A percentile compares a stretch with the other conserved stretches of the same genome.
Conservation (phyloP, 2,888 invertebrate genomes). For the Lycia hirtaria region DNA sequence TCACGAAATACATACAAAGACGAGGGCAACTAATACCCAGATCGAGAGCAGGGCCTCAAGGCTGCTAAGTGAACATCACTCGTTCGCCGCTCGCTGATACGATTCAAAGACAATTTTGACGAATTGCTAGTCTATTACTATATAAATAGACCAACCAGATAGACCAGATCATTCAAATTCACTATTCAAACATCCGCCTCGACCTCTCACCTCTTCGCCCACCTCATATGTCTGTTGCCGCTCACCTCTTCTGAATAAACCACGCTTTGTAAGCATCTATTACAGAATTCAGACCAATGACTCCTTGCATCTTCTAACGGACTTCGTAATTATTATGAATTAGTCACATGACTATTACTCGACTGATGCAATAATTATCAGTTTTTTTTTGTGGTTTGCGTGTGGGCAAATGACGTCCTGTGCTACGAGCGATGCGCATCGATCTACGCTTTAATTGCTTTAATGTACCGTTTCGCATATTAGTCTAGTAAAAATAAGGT, state of each 20-base stretch:
- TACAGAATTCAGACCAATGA: slow-evolving; percentile 22
- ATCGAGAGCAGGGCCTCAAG: no score
- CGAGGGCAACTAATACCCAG: no score
- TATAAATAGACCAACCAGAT: neutral
- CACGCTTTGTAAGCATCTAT: slow-evolving; percentile 21
- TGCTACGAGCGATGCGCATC: slow-evolving; percentile 13
- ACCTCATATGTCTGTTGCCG: no score
- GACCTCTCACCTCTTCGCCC: no score
- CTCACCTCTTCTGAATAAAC: no score
- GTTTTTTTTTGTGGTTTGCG: slow-evolving; percentile 30
- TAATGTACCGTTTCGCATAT: slow-evolving; percentile 31
- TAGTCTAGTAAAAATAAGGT: no score
- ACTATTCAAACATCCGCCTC: no score
- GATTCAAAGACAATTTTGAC: neutral
- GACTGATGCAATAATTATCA: slow-evolving; percentile 42
- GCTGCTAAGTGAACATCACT: no score
- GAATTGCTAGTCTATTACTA: neutral
- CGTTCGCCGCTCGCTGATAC: no score
- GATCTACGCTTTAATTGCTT: slow-evolving; percentile 20
- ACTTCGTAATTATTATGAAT: slow-evolving; percentile 24
- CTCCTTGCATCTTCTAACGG: slow-evolving; percentile 20
- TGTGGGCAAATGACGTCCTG: slow-evolving; percentile 44
- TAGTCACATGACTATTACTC: neutral
- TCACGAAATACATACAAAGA: no score
- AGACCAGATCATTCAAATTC: no score